Evolutionary conservation across 1,140 invertebrate genomes (phyloP), one percentile per base, ranked within the genome.

Genomic region (Platyscapa corneri): DNA sequence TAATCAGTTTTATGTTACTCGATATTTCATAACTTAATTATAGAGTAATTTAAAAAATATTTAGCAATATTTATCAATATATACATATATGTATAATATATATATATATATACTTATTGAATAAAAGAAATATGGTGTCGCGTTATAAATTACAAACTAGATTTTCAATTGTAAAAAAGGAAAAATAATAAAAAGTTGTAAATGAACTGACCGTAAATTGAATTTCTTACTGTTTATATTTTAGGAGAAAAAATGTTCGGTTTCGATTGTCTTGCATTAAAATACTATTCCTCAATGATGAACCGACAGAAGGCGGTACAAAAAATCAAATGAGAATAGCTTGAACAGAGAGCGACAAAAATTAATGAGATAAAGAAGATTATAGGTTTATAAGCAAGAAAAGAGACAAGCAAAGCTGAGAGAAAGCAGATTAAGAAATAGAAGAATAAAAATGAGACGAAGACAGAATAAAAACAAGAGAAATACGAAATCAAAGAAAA

Each of bases 401-500:
- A 49, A 87, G 80, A 83, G 80, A 77, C 87, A 87, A 64, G 83
- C 77, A 88, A 76, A 18, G 39, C 46, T 7, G 20, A 77, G 46
- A 85, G 84, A n/a, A 83, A 74, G 83, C 34, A 72, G 39, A 84
- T 23, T n/a, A 32, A 83, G n/a, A 83, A 80, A 65, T 42, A 84
- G 39, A 60, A 83, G 86, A 85, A 56, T 60, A 49, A 85, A 72
- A 81, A 27, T 76, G 39, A 83, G 49, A 49, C 60, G 82, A 87
- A 87, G 23, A 80, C 86, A 88, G 39, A 86, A 87, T 77, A 87
- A 72, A 87, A 86, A 67, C 86, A 42, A 88, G 78, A 85, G 32
- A 86, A 64, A 84, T 74, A 49, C 80, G 86, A 88, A 86, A 82
- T 87, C 81, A 78, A 87, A 88, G 75, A 87, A 84, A 87, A 78